Evolutionary conservation across 2,888 invertebrate species (phyloP).

Genomic region (Herminia tarsipennalis): DNA sequence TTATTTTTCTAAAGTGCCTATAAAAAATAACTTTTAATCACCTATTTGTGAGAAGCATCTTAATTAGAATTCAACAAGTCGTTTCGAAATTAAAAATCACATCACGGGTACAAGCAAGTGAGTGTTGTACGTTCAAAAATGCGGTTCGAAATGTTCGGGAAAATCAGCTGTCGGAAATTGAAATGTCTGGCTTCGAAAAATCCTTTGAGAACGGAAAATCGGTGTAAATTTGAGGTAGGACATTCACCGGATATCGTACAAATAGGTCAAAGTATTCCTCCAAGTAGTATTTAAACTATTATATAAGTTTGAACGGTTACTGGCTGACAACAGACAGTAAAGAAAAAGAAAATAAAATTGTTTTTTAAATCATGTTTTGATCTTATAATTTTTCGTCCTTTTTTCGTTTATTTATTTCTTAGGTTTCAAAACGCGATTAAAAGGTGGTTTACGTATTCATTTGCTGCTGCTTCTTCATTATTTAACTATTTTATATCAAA

Average conservation of each 20-base stretch:
- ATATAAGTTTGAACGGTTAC: too few species aligned
- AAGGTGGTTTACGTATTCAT: too few species aligned
- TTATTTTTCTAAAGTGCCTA: background rate
- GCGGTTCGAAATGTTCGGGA: slow-evolving; percentile 9
- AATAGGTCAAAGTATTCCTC: too few species aligned
- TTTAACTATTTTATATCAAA: too few species aligned
- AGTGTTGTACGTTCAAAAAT: slow-evolving; percentile 17
- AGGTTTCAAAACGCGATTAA: too few species aligned
- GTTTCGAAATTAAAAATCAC: slow-evolving; percentile 15
- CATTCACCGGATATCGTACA: background rate
- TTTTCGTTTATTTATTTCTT: too few species aligned
- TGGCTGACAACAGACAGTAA: too few species aligned
- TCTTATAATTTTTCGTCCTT: too few species aligned
- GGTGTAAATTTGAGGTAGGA: background rate
- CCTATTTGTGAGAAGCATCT: background rate
- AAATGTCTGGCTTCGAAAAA: slow-evolving; percentile 12
- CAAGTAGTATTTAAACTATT: too few species aligned
- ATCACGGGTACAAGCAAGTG: slow-evolving; percentile 17
- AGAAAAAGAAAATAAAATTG: too few species aligned
- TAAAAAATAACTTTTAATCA: background rate
- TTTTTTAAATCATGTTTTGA: too few species aligned
- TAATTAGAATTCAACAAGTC: slow-evolving; percentile 18
- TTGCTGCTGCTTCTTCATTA: too few species aligned
- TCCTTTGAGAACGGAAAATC: background rate
- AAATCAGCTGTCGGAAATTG: slow-evolving; percentile 20